phyloP scores from a whole-genome alignment of 2,113 vertebrate genomes.

The Coryphaenoides rupestris region DNA sequence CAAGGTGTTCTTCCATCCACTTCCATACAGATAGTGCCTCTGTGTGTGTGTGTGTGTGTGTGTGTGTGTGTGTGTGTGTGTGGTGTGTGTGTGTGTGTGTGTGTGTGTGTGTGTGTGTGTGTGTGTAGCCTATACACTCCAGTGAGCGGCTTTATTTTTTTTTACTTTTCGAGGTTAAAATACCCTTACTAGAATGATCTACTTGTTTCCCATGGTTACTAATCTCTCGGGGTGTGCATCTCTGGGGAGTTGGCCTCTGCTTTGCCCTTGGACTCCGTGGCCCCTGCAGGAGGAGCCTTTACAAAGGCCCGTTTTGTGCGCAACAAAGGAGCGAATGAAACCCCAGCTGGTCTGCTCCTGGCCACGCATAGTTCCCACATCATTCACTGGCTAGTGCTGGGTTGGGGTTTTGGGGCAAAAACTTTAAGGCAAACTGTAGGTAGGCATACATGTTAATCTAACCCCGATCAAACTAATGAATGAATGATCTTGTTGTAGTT shows the following conservation, averaged over 20 bases:
- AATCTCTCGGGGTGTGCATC: constrained; percentile 76
- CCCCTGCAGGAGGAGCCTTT: constrained; percentile 60
- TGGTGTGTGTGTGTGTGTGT: no score
- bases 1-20: no score
- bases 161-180: constrained; percentile 39
- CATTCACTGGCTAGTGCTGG: constrained; percentile 40
- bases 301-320: constrained; percentile 77
- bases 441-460: not conserved
- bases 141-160: not conserved
- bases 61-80: no score
- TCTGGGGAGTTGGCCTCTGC: constrained; percentile 68
- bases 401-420: not conserved
- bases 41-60: no score
- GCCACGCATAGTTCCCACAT: constrained; percentile 65
- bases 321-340: constrained; percentile 78
- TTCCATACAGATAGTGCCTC: no score
- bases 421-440: not conserved
- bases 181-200: constrained; percentile 59
- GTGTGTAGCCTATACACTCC: no score
- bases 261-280: constrained; percentile 68
- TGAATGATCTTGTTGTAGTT: no score
- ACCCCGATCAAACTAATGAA: no score
- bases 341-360: constrained; percentile 69
- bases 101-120: no score
- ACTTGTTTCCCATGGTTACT: constrained; percentile 76